Percentiles rank a stretch among this genome's conserved stretches.
Conservation (phyloP, 2,797 vertebrate species). For the Rhabdophis nuchalis region DNA sequence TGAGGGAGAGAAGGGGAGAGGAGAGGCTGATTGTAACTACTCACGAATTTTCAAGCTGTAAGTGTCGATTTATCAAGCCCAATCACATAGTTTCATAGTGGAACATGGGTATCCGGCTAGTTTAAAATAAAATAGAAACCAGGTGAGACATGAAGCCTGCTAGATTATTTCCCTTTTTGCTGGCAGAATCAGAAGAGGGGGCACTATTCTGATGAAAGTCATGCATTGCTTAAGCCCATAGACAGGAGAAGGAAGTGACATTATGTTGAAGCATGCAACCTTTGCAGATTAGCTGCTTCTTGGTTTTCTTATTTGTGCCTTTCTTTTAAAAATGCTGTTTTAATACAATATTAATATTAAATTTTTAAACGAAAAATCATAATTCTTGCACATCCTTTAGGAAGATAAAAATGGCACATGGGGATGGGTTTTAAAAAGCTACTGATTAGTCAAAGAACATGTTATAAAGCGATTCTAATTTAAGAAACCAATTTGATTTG, state of each 20-base stretch:
- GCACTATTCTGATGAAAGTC: neutral
- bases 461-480: slow-evolving; percentile 16
- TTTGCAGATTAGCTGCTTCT: slow-evolving; percentile 26
- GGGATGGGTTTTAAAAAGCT: slow-evolving; percentile 18
- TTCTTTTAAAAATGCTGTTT: neutral
- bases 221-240: neutral
- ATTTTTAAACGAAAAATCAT: slow-evolving; percentile 32
- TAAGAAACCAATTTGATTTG: slow-evolving; percentile 33
- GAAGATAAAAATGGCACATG: slow-evolving; percentile 34
- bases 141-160: neutral
- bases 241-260: slow-evolving; percentile 3
- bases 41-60: too few species aligned
- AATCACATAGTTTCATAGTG: too few species aligned
- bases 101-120: too few species aligned
- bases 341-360: slow-evolving; percentile 44
- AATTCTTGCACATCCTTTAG: slow-evolving; percentile 42
- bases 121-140: neutral
- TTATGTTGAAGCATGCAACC: slow-evolving; percentile 31
- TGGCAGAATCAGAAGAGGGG: neutral
- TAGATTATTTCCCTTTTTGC: neutral
- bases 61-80: too few species aligned
- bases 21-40: too few species aligned
- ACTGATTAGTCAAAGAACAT: slow-evolving; percentile 18
- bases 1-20: too few species aligned
- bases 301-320: slow-evolving; percentile 9